phyloP scores from a whole-genome alignment of 2,888 invertebrate species.

The Ephialtes manifestator region DNA sequence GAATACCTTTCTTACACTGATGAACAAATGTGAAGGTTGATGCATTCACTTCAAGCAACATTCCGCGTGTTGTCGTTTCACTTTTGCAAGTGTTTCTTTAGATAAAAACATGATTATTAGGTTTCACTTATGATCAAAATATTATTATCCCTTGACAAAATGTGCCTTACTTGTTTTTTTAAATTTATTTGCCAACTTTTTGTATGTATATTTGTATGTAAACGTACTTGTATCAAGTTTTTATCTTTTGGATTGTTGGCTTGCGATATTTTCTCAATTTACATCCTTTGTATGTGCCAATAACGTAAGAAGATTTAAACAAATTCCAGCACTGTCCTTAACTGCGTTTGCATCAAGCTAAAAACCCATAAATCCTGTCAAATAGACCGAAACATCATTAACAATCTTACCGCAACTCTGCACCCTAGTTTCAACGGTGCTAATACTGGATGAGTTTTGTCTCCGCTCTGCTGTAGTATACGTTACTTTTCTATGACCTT shows the following conservation, averaged over 20 bases:
- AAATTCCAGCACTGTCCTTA: neutral
- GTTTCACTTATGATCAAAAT: no score
- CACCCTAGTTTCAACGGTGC: neutral
- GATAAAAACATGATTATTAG: no score
- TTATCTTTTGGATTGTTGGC: neutral
- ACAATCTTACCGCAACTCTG: conserved; percentile 1
- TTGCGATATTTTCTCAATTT: neutral
- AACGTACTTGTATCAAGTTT: no score
- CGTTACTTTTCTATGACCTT: neutral
- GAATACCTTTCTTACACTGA: no score
- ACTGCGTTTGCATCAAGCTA: neutral
- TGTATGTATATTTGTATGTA: no score
- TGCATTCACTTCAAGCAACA: no score
- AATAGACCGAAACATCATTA: neutral
- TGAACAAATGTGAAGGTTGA: no score
- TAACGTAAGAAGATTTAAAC: neutral
- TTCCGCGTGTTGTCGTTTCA: no score
- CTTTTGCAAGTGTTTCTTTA: no score
- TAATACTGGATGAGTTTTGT: conserved; percentile 44
- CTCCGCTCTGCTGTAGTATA: neutral
- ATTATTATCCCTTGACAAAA: no score
- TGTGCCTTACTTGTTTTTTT: no score
- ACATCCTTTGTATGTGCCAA: neutral
- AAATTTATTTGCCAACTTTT: no score
- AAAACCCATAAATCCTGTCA: neutral